Evolutionary conservation across 2,113 vertebrate species (phyloP), one percentile per base, ranked within the genome.

Genomic region (Oophaga pumilio): DNA sequence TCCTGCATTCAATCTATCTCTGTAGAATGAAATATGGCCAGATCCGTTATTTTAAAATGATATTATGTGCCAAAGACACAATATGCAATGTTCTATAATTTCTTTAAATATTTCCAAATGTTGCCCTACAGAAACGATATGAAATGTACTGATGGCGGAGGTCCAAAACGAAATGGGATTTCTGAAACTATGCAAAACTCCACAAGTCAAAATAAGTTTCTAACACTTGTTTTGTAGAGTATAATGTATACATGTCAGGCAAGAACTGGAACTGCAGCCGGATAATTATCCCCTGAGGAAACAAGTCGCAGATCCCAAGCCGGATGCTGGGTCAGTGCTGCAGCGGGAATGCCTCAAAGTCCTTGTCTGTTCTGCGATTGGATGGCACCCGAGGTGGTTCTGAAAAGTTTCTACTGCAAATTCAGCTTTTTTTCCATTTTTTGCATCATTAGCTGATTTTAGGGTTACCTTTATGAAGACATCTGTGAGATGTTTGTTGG

Each of bases 151-250:
- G 76, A 66, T 77, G 73, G 84, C 73, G 73, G 33, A 53, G 28
- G 62, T 86, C 85, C 76, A 86, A 79, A 79, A 86, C 69, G 78
- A 86, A 84, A 86, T 69, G 85, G 85, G 85, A 85, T 79, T 86
- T 66, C 53, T 86, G 62, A 79, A 69, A 86, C 62, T 86, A 53
- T 78, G 74, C 66, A 84, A 57, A 84, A 71, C 43, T 71, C 73
- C 33, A 84, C 66, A 74, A 8, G 82, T 74, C 82, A 74, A 84
- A 84, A 56, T 57, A 84, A 71, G 82, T 84, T 84, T 74, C 57
- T 84, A 73, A 84, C 50, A 84, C 82, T 57, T 73, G n/a, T 52
- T 69, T 33, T 24, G 53, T 17, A 12, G 26, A 74, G 28, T 73
- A 73, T 73, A 74, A 84, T 84, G 26, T 84, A 73, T 84, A 84